These are phyloP conservation scores for Pipa parva DNA, from an alignment of 2,113 vertebrate species.

Conservation along the genomic window DNA sequence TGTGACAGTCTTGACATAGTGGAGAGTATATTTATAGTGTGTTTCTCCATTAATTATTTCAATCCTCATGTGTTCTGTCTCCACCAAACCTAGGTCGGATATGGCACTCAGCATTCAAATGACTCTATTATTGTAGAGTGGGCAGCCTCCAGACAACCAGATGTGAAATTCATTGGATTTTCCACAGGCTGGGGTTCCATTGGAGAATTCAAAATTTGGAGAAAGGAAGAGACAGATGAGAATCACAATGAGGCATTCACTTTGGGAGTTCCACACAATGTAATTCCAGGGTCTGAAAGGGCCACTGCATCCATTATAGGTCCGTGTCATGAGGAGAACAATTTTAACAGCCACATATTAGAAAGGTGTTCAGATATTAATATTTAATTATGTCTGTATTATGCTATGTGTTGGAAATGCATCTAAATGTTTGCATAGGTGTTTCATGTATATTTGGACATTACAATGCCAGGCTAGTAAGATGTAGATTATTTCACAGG, in stretches of 20 bases:
- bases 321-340: conserved; percentile 50
- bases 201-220: conserved; percentile 92
- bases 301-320: conserved; percentile 86
- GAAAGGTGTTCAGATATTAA: neutral
- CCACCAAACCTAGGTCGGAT: conserved; percentile 71
- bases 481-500: too few relatives aligned
- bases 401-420: too few relatives aligned
- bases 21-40: too few relatives aligned
- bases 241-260: conserved; percentile 94
- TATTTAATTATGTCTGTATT: neutral
- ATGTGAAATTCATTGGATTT: conserved; percentile 86
- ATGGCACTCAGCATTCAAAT: conserved; percentile 73
- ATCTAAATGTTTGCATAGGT: too few relatives aligned
- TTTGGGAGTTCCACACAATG: conserved; percentile 82
- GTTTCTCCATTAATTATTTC: too few relatives aligned
- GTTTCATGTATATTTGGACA: too few relatives aligned
- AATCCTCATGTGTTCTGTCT: conserved; percentile 31
- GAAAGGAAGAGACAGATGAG: conserved; percentile 86
- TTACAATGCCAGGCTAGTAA: too few relatives aligned
- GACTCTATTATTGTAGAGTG: conserved; percentile 80
- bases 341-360: neutral
- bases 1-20: too few relatives aligned
- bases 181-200: conserved; percentile 92
- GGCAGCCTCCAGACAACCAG: conserved; percentile 63
- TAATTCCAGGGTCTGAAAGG: conserved; percentile 85